Evolutionary conservation across 2,113 vertebrate genomes (phyloP).

Genomic region (Apeltes quadracus): DNA sequence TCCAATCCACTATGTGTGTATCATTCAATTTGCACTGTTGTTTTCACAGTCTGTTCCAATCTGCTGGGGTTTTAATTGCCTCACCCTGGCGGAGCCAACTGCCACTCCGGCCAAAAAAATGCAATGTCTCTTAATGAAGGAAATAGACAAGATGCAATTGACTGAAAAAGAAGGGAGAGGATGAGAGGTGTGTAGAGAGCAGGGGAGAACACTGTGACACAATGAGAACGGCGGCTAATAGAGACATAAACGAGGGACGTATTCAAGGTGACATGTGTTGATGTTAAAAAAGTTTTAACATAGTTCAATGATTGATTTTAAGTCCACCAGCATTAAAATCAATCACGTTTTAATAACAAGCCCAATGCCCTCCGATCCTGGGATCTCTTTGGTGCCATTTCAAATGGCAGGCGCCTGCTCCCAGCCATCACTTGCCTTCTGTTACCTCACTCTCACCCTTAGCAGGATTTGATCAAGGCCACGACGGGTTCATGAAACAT

Average conservation of each 20-base stretch:
- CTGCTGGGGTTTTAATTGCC: slow-evolving; percentile 80
- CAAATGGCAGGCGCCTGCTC: slow-evolving; percentile 26
- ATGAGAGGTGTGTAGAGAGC: slow-evolving; percentile 22
- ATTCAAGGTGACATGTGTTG: neutral
- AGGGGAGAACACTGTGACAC: slow-evolving; percentile 2
- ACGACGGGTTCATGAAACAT: slow-evolving; percentile 24
- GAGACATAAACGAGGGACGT: neutral
- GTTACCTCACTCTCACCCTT: slow-evolving; percentile 5
- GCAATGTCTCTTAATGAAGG: slow-evolving; percentile 76
- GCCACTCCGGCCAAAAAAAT: slow-evolving; percentile 72
- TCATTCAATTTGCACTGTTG: slow-evolving; percentile 77
- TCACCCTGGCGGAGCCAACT: slow-evolving; percentile 67
- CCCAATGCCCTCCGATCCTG: slow-evolving; percentile 16
- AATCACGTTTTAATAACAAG: neutral
- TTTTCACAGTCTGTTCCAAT: slow-evolving; percentile 78
- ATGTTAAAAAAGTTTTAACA: slow-evolving; percentile 3
- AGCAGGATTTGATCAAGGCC: slow-evolving; percentile 30
- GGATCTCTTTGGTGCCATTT: slow-evolving; percentile 25
- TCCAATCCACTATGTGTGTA: slow-evolving; percentile 48
- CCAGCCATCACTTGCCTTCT: slow-evolving; percentile 14
- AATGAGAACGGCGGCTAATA: neutral
- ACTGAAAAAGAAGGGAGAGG: slow-evolving; percentile 46
- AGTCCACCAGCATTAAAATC: neutral
- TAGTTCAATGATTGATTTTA: neutral
- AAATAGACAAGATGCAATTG: slow-evolving; percentile 66